Evolutionary conservation across 2,113 vertebrate genomes (phyloP).

Genomic region (Typhlomys cinereus): DNA sequence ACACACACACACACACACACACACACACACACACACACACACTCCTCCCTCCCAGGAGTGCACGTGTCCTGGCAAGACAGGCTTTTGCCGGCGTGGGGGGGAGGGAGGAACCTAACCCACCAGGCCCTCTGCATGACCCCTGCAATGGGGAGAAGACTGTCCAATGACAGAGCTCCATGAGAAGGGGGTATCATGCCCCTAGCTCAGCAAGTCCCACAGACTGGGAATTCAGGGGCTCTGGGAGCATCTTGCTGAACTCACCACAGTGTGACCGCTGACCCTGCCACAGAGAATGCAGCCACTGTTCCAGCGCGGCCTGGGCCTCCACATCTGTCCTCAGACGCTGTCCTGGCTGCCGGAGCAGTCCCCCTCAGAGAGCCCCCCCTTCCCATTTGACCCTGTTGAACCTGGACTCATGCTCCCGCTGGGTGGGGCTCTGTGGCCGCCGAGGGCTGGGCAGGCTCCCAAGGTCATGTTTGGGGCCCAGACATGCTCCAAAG

Average conservation of each 20-base stretch:
- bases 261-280: background rate
- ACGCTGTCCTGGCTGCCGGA: background rate
- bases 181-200: background rate
- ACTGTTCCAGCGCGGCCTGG: background rate
- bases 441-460: background rate
- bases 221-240: constrained; percentile 41
- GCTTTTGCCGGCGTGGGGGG: too few species aligned
- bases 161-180: background rate
- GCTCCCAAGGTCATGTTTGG: background rate
- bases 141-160: background rate
- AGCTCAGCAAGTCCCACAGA: constrained; percentile 1
- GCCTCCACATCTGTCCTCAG: background rate
- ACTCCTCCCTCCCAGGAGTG: background rate
- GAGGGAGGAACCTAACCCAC: background rate
- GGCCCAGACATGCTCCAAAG: background rate
- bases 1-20: background rate
- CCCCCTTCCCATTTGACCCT: background rate
- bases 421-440: background rate
- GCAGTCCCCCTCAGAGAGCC: background rate
- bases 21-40: background rate
- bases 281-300: constrained; percentile 36
- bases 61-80: constrained; percentile 26
- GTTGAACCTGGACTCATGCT: background rate
- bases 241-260: background rate
- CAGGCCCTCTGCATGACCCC: background rate